Conservation (phyloP, 2,888 invertebrate species). For the Cenopis cana region DNA sequence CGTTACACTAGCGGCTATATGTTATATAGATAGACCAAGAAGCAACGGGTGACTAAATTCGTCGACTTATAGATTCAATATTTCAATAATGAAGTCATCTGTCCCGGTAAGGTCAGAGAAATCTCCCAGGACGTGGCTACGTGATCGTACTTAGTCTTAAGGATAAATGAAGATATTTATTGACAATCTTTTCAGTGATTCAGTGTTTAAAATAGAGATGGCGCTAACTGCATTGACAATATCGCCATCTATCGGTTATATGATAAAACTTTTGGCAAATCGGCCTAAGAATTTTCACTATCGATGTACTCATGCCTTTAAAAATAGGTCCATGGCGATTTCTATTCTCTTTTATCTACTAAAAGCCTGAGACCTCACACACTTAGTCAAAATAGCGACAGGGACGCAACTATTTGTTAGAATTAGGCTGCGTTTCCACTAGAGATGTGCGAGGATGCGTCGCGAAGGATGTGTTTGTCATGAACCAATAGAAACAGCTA, state of each 20-base stretch:
- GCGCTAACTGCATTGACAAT: neutral
- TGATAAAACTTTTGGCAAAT: conserved; percentile 2
- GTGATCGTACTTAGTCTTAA: neutral
- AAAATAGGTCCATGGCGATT: conserved; percentile 10
- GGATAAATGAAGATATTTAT: neutral
- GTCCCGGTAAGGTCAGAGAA: no score
- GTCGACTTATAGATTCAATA: no score
- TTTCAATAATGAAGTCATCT: no score
- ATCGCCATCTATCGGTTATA: conserved; percentile 10
- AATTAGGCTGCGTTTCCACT: no score
- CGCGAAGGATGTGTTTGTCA: no score
- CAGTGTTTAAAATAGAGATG: neutral
- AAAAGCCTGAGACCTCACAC: neutral
- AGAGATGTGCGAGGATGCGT: no score
- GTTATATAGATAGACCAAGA: no score
- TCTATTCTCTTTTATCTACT: neutral
- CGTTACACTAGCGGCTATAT: no score
- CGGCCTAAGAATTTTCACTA: conserved; percentile 7
- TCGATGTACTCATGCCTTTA: conserved; percentile 13
- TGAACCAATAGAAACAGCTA: no score
- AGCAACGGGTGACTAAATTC: no score
- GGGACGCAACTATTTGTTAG: neutral
- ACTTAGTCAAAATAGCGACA: neutral
- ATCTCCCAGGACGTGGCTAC: no score
- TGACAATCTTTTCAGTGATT: neutral